phyloP scores from a whole-genome alignment of 2,797 vertebrate genomes.

The Nannoperca obscura region DNA sequence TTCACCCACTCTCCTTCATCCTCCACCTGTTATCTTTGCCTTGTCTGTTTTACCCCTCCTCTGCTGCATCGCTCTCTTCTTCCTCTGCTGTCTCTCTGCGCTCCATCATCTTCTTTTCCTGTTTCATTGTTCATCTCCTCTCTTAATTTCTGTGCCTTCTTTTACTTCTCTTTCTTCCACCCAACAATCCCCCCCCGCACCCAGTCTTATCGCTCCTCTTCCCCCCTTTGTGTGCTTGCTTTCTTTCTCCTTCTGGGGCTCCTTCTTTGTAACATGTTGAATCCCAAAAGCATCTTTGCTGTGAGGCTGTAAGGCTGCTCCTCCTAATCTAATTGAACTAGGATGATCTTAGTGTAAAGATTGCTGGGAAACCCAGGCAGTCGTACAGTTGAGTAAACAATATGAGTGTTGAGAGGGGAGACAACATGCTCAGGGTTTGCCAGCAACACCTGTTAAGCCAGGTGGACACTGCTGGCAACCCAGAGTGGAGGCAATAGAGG shows the following conservation, averaged over 20 bases:
- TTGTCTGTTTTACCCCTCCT: slow-evolving; percentile 11
- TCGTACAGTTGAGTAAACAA: slow-evolving; percentile 42
- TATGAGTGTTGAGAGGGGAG: slow-evolving; percentile 33
- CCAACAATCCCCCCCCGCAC: neutral
- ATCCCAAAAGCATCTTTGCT: slow-evolving; percentile 37
- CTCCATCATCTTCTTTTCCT: slow-evolving; percentile 19
- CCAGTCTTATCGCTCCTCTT: neutral
- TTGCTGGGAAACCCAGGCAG: slow-evolving; percentile 2
- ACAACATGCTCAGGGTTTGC: slow-evolving; percentile 30
- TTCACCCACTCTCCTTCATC: slow-evolving; percentile 34
- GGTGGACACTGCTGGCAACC: slow-evolving; percentile 51
- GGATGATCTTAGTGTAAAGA: slow-evolving; percentile 8
- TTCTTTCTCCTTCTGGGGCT: neutral
- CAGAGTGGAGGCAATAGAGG: neutral
- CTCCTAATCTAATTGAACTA: slow-evolving; percentile 29
- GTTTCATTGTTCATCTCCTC: slow-evolving; percentile 34
- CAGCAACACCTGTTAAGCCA: slow-evolving; percentile 65
- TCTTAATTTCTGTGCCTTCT: slow-evolving; percentile 7
- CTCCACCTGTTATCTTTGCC: slow-evolving; percentile 41
- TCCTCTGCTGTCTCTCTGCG: neutral
- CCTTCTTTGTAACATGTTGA: slow-evolving; percentile 11
- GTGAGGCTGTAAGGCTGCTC: slow-evolving; percentile 34
- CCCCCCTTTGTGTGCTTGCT: slow-evolving; percentile 13
- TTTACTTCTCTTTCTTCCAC: slow-evolving; percentile 6
- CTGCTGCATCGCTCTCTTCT: slow-evolving; percentile 8